These are phyloP conservation scores for Microcebus tavaratra DNA, from an alignment of 2,113 vertebrate species.

Conservation along the genomic window DNA sequence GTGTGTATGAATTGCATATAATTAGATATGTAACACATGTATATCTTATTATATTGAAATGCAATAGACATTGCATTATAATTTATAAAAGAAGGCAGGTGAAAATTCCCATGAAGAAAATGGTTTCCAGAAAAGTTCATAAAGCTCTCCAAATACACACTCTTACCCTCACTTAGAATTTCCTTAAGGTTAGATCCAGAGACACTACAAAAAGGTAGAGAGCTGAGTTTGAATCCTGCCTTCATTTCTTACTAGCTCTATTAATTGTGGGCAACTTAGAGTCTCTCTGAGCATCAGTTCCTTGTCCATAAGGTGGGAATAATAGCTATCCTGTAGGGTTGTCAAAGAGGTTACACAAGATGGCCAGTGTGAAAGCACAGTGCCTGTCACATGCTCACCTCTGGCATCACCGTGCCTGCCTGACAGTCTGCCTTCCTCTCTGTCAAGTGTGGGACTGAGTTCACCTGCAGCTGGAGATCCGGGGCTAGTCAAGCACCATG, in stretches of 20 bases:
- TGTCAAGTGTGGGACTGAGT: neutral
- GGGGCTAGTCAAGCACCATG: neutral
- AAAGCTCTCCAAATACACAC: neutral
- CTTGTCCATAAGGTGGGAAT: neutral
- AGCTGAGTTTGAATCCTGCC: neutral
- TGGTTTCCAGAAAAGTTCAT: neutral
- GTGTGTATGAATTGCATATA: neutral
- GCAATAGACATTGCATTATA: neutral
- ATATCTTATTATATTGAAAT: neutral
- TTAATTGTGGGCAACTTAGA: neutral
- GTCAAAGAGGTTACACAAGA: neutral
- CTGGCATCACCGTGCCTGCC: neutral
- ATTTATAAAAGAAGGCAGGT: neutral
- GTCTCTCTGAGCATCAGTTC: neutral
- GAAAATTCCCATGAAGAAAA: neutral
- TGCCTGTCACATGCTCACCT: neutral
- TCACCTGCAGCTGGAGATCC: neutral
- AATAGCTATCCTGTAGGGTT: neutral
- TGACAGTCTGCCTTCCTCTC: neutral
- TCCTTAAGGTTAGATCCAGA: neutral
- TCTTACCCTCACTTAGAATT: neutral
- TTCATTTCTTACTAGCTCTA: neutral
- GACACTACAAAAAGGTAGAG: neutral
- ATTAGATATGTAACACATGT: neutral
- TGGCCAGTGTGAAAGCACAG: neutral